Evolutionary conservation across 2,797 vertebrate genomes (phyloP), one percentile per base, ranked within the genome.

Genomic region (Pangasius sanitwongsei): DNA sequence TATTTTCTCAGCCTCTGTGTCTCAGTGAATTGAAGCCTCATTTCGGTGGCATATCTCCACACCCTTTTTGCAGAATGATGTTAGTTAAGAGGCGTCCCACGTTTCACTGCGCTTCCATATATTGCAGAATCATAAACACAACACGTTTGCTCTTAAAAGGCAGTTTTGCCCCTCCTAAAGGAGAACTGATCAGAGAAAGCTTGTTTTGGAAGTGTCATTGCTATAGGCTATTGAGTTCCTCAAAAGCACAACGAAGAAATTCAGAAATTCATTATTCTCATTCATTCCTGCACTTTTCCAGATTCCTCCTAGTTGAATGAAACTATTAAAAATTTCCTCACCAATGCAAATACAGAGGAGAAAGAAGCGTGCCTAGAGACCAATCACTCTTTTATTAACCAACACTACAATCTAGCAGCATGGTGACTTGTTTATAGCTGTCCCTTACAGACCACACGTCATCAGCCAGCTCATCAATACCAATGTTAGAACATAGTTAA

Each of bases 31-130:
- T 69, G 89, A 85, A 92, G 67, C 57, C 87, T 88, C 89, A 86
- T 90, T 89, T 92, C 25, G 23, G 57, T 90, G 57, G 63, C 77
- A 50, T 87, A 75, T 87, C 88, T 57, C 87, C 85, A 61, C 89
- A 77, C 83, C 59, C 59, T 69, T 87, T 72, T 67, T 59, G 20
- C 48, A 87, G 90, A 89, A 87, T 89, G 89, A 87, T 28, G 70
- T 84, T 92, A 90, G 87, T 92, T 92, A 91, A 89, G 89, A 92
- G 87, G 87, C 91, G 20, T 87, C 87, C 86, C 90, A 92, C 89
- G 91, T 92, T 90, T 91, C 92, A 92, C 89, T 90, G 90, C 92
- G 89, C 92, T 91, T 77, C 90, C 77, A 81, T 90, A 88, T 92
- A 91, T 91, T 89, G 86, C 88, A 34, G 63, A 37, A 87, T 89